Percentiles rank a stretch among this genome's conserved stretches.
Conservation (phyloP, 1,140 invertebrate species). For the Neotoxoptera formosana region DNA sequence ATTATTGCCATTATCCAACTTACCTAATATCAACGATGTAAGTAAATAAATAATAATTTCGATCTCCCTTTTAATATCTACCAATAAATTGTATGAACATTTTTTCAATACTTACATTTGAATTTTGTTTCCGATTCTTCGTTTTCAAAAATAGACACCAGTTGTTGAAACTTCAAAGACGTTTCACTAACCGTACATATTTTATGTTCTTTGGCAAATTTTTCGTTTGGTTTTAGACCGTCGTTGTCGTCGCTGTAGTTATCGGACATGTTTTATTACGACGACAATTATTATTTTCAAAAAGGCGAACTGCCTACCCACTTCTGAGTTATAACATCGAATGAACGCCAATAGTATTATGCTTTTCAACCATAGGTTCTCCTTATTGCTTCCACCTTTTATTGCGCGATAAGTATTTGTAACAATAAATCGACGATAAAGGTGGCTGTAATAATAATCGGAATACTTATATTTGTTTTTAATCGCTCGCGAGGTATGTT, state of each 20-base stretch:
- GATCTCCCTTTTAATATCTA: not conserved
- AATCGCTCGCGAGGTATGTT: not conserved
- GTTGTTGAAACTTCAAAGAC: not conserved
- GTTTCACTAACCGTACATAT: not conserved
- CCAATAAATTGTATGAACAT: not conserved
- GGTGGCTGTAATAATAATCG: not conserved
- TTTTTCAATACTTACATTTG: slow-evolving; percentile 8
- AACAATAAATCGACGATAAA: not conserved
- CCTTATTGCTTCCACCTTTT: not conserved
- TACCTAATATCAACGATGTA: not conserved
- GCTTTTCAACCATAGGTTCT: not conserved
- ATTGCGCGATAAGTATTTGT: not conserved
- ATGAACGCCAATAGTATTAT: not conserved
- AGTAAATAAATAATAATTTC: not conserved
- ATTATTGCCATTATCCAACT: too few relatives aligned
- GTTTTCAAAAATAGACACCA: slow-evolving; percentile 33
- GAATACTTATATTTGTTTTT: not conserved
- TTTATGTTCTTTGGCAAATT: not conserved
- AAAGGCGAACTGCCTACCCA: not conserved
- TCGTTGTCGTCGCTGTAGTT: not conserved
- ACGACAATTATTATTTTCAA: not conserved
- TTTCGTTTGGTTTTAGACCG: not conserved
- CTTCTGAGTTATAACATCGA: not conserved
- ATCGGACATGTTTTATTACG: not conserved
- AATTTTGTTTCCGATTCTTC: not conserved